Evolutionary conservation across 2,113 vertebrate genomes (phyloP), one percentile per base, ranked within the genome.

Genomic region (Lepus europaeus): DNA sequence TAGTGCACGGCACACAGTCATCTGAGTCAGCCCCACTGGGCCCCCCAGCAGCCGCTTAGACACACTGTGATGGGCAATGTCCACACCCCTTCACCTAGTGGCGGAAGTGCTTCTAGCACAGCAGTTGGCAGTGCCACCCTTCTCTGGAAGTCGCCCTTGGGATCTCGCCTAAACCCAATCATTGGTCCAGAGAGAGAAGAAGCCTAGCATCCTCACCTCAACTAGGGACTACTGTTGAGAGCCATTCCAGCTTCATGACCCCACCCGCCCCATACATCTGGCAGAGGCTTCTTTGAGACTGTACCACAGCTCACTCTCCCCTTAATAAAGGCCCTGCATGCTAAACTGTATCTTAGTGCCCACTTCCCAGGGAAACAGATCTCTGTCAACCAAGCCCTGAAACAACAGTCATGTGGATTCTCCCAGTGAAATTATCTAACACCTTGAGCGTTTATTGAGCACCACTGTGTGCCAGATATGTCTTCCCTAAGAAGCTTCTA

Each of bases 261-360:
- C 59, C 33, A n/a, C 22, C 49, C 25, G 3, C 3, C n/a, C 17
- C 23, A 10, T 8, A 45, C 45, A 45, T 6, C 45, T 17, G 13
- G 13, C 25, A 84, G 45, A 87, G 29, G 4, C 17, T 17, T 64
- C 39, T 33, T 11, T 83, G 25, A 74, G 90, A 86, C 9, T n/a
- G 14, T 1, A 82, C 25, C 1, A 0, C 0, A 29, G 5, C 29
- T 59, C 29, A 22, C 6, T 2, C 29, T 29, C 10, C 66, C 20
- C 31, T 56, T 5, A 82, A 22, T 33, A 23, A 49, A 90, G 87
- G 17, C 11, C 31, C 49, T 64, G 5, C 12, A 51, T 0, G 3
- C 33, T 39, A 89, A 74, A 61, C n/a, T 80, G 53, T 20, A 27
- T 56, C 27, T 70, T 12, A n/a, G 10, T 56, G 53, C 23, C n/a